Evolutionary conservation across 2,113 vertebrate genomes (phyloP).

Genomic region (Onychostoma macrolepis): DNA sequence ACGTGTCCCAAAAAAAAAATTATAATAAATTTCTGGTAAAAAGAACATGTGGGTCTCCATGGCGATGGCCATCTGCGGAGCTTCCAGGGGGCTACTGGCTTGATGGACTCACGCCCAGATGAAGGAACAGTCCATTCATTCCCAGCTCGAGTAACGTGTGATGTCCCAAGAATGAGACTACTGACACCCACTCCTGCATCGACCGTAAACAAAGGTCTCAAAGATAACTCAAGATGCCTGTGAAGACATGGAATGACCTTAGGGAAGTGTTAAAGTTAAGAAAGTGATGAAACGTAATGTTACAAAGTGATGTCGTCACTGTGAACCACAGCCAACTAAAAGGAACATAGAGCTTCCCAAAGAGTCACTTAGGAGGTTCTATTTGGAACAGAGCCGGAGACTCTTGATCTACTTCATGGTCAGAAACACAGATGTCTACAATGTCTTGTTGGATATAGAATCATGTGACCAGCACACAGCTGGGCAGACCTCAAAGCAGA

Average conservation of each 20-base stretch:
- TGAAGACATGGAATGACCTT: neutral
- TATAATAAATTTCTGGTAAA: no score
- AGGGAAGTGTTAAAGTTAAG: neutral
- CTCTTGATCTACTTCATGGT: neutral
- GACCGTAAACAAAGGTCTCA: conserved; percentile 9
- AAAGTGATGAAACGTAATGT: neutral
- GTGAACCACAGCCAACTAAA: neutral
- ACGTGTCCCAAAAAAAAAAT: no score
- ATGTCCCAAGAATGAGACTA: conserved; percentile 14
- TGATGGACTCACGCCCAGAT: conserved; percentile 42
- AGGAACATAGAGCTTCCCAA: neutral
- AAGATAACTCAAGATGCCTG: neutral
- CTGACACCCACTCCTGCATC: neutral
- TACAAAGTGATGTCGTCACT: neutral
- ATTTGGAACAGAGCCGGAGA: neutral
- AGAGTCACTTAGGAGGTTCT: neutral
- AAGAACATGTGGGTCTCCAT: conserved; percentile 49
- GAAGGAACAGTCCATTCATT: conserved; percentile 22
- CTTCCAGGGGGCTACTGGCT: conserved; percentile 47
- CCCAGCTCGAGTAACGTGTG: conserved; percentile 25
- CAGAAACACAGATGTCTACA: neutral
- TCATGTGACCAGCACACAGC: no score
- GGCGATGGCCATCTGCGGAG: conserved; percentile 54
- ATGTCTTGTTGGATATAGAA: no score
- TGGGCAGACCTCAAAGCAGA: no score